phyloP scores from a whole-genome alignment of 2,113 vertebrate genomes.

The Rousettus leschenaultii region DNA sequence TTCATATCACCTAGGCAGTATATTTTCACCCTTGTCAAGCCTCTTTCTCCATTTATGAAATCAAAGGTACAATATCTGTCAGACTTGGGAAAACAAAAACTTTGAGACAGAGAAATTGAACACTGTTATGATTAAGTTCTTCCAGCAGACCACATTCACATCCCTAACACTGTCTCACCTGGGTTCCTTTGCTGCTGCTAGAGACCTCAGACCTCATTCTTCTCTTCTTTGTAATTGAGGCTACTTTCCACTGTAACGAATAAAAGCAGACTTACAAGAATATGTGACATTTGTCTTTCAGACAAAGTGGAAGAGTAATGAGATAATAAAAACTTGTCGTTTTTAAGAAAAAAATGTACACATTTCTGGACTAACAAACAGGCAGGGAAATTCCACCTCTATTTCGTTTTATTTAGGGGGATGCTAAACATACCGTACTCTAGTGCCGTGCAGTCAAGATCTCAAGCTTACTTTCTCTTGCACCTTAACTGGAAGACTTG shows the following conservation, averaged over 20 bases:
- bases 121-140: neutral
- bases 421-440: neutral
- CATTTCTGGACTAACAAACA: neutral
- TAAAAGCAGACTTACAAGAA: neutral
- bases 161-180: neutral
- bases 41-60: neutral
- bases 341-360: neutral
- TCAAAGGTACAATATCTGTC: neutral
- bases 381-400: neutral
- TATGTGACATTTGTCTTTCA: neutral
- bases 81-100: neutral
- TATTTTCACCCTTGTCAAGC: neutral
- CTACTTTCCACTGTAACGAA: neutral
- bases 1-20: neutral
- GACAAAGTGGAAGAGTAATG: neutral
- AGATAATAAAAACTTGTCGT: neutral
- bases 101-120: neutral
- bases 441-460: neutral
- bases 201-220: neutral
- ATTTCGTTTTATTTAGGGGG: neutral
- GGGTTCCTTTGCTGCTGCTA: neutral
- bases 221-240: neutral
- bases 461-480: neutral
- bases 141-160: accelerated
- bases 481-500: neutral